These are phyloP conservation scores for Danionella dracula DNA, from an alignment of 2,797 vertebrate genomes.

Conservation along the genomic window DNA sequence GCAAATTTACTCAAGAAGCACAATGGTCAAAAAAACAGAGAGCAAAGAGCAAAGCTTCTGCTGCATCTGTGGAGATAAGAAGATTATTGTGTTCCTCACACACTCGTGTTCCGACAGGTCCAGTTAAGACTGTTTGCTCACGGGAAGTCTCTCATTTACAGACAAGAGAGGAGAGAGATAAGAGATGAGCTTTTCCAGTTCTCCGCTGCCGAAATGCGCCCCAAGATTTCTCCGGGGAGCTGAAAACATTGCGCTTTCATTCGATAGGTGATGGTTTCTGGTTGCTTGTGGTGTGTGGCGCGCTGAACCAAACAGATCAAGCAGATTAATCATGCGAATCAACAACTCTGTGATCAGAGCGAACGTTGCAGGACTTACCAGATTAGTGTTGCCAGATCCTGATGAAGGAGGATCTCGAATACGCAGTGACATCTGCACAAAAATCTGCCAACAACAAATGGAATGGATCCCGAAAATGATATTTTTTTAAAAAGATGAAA, in stretches of 20 bases:
- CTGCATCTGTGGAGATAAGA: constrained; percentile 63
- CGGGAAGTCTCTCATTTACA: constrained; percentile 65
- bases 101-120: constrained; percentile 57
- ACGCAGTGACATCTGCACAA: neutral
- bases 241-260: neutral
- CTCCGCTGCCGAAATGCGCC: too few species aligned
- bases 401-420: too few species aligned
- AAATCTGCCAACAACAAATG: too few species aligned
- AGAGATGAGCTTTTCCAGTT: constrained; percentile 10
- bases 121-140: constrained; percentile 57
- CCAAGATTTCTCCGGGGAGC: constrained; percentile 15
- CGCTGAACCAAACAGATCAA: constrained; percentile 2
- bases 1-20: constrained; percentile 67
- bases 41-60: constrained; percentile 59
- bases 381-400: neutral
- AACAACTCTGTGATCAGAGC: neutral
- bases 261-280: neutral
- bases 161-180: constrained; percentile 56
- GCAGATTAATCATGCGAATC: constrained; percentile 3
- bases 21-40: constrained; percentile 54
- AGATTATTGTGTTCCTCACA: constrained; percentile 55
- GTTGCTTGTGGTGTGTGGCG: neutral
- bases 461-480: too few species aligned
- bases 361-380: neutral
- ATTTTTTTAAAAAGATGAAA: too few species aligned